Evolutionary conservation across 2,888 invertebrate genomes (phyloP).

Genomic region (Mamestra brassicae): DNA sequence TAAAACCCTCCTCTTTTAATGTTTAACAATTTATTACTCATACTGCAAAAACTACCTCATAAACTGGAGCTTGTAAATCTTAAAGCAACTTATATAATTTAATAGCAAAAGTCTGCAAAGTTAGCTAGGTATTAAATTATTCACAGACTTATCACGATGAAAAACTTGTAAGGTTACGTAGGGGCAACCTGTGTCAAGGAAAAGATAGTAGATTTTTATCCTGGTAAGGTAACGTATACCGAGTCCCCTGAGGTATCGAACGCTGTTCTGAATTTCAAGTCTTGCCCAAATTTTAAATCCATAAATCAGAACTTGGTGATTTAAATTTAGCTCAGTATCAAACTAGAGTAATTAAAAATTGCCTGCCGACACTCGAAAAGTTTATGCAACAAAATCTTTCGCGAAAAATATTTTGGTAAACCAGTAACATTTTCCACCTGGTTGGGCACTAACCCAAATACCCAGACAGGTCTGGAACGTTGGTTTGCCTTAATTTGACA

Average conservation of each 20-base stretch:
- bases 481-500: conserved; percentile 47
- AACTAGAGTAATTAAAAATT: conserved; percentile 39
- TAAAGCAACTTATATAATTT: background rate
- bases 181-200: conserved; percentile 8
- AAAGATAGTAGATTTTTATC: conserved; percentile 20
- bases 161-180: conserved; percentile 26
- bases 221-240: background rate
- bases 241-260: conserved; percentile 18
- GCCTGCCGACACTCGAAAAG: background rate
- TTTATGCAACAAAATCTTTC: background rate
- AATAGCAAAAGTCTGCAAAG: background rate
- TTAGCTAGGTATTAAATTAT: conserved; percentile 21
- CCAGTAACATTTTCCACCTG: conserved; percentile 9
- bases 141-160: conserved; percentile 9
- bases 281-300: conserved; percentile 17
- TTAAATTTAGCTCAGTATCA: conserved; percentile 12
- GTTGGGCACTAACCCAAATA: conserved; percentile 40
- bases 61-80: conserved; percentile 10
- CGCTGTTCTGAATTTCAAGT: conserved; percentile 10
- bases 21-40: conserved; percentile 32
- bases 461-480: conserved; percentile 21
- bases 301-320: conserved; percentile 7
- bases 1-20: conserved; percentile 30
- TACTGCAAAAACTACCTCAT: conserved; percentile 16
- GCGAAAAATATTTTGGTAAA: background rate